phyloP scores from a whole-genome alignment of 2,888 invertebrate species.

The Drosophila multiciliata region DNA sequence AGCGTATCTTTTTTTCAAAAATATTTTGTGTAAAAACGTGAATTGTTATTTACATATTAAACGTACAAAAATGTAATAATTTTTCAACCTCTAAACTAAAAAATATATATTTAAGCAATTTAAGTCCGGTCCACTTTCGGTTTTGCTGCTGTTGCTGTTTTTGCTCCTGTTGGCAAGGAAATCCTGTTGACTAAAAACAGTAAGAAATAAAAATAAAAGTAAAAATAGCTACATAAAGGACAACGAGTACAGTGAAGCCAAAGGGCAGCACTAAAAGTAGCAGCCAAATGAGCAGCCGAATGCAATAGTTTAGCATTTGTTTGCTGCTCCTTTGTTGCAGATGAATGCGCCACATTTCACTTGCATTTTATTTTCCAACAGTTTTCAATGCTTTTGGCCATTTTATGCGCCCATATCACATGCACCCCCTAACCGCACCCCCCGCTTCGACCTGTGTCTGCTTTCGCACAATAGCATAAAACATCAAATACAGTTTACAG shows the following conservation, averaged over 20 bases:
- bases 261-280: conserved; percentile 21
- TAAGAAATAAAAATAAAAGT: conserved; percentile 13
- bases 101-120: neutral
- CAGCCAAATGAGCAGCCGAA: conserved; percentile 34
- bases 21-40: neutral
- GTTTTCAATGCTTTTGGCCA: conserved; percentile 43
- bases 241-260: conserved; percentile 18
- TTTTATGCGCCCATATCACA: conserved; percentile 21
- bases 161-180: conserved; percentile 45
- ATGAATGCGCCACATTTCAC: conserved; percentile 76
- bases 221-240: conserved; percentile 44
- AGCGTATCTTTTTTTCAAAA: neutral
- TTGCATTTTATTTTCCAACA: conserved; percentile 74
- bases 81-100: neutral
- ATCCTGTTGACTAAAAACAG: conserved; percentile 49
- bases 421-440: conserved; percentile 4
- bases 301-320: conserved; percentile 70
- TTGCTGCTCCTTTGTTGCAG: conserved; percentile 71
- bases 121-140: conserved; percentile 8
- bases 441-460: conserved; percentile 1
- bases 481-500: conserved; percentile 3
- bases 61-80: neutral
- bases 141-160: neutral
- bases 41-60: neutral
- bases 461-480: neutral